Base-by-base conservation (phyloP, 2,113 vertebrate species). In the Engraulis encrasicolus region DNA sequence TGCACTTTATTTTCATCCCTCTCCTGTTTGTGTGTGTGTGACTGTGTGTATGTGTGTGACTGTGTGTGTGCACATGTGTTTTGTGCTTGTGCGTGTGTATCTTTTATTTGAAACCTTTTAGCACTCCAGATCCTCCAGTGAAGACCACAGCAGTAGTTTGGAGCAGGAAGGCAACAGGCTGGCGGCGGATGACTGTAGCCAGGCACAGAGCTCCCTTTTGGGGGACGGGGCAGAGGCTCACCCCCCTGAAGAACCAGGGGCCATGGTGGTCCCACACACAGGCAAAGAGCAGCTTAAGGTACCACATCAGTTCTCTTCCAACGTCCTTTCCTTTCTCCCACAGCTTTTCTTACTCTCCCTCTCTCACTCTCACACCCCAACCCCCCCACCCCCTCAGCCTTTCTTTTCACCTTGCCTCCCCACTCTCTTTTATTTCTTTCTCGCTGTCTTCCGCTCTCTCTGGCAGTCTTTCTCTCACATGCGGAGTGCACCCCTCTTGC, bases 271-370 rank as follows among this genome's bases (percentile, higher is more conserved):
- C 71, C 82, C 87, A 19, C 89, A 93, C 9, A 90, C 91, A 34
- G 92, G 91, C 83, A 93, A 92, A 88, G 93, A 95, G 52, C 94
- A 94, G 84, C 89, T 94, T 1, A 92, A 94, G 94, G 95, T 95
- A 6, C 17, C 50, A 27, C 45, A 82, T 19, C 14, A 9, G 40
- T 45, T 5, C 40, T 45, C 40, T 9, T 9, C 40, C 40, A 45
- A 45, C 54, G 2, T 23, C 20, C 27, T 17, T 14, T 27, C 27
- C 31, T 17, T 11, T 18, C 38, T 34, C 54, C 61, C 31, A 82
- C 82, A 20, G 19, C 27, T 45, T 9, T 45, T 9, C 9, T 45
- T 45, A 3, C 40, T 45, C 40, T 45, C 40, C 9, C 40, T 45
- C 40, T 45, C 9, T 45, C 40, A 3, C 40, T 45, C 40, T 45